Conservation (phyloP, 2,888 invertebrate genomes). For the Iselma pallidipennis region DNA sequence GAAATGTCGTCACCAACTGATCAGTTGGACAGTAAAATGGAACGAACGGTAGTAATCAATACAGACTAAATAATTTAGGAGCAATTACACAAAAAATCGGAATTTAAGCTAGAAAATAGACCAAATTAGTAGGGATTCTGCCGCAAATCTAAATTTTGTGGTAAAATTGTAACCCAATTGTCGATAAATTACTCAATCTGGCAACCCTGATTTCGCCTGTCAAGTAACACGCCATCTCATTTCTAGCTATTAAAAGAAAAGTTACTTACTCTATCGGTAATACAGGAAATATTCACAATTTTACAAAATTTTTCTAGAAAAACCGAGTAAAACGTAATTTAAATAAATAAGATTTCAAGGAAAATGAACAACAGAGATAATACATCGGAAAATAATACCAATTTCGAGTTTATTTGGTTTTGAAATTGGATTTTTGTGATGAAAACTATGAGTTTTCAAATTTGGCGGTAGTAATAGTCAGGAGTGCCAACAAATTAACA, state of each 20-base stretch:
- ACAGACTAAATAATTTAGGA: not conserved
- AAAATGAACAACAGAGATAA: not conserved
- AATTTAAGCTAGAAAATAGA: slow-evolving; percentile 14
- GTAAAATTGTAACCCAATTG: no score
- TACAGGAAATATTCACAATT: not conserved
- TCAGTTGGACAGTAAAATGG: no score
- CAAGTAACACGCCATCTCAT: slow-evolving; percentile 16
- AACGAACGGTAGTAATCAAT: no score
- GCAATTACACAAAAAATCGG: not conserved
- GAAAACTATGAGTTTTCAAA: not conserved
- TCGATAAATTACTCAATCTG: no score
- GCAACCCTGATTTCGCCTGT: no score
- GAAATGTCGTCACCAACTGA: no score
- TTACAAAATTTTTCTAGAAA: not conserved
- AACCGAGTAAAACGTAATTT: no score
- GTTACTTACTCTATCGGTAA: slow-evolving; percentile 14
- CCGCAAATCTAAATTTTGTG: no score
- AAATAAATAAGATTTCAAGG: no score
- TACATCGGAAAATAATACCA: not conserved
- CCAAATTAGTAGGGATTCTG: no score
- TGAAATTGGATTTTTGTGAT: no score
- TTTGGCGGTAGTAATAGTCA: not conserved
- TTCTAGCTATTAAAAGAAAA: slow-evolving; percentile 6
- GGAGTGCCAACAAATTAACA: not conserved
- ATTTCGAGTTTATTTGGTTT: not conserved